These are phyloP conservation scores for Circaetus cinerascens DNA, from an alignment of 2,113 vertebrate species.

Conservation along the genomic window DNA sequence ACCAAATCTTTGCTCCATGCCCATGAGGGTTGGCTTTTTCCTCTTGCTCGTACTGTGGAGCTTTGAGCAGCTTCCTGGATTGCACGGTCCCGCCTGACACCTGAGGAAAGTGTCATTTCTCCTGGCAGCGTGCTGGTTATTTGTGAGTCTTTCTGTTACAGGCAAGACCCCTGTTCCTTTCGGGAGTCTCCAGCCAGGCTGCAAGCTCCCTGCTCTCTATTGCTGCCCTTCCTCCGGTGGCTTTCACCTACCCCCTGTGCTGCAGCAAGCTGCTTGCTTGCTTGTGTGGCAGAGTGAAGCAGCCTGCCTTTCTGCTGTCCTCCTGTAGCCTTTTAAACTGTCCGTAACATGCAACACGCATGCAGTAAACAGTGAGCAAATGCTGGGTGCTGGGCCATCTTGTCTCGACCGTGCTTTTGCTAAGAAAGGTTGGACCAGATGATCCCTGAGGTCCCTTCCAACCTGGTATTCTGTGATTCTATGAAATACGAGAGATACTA, in stretches of 20 bases:
- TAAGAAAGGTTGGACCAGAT: background rate
- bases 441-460: background rate
- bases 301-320: background rate
- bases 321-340: background rate
- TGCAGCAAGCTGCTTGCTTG: background rate
- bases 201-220: background rate
- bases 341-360: rapidly evolving
- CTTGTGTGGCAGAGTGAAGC: background rate
- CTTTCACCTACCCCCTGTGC: background rate
- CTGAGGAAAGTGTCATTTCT: background rate
- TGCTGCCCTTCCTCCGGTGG: background rate
- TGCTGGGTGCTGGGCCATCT: background rate
- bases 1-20: background rate
- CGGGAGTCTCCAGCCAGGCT: background rate
- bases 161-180: background rate
- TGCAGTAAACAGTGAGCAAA: background rate
- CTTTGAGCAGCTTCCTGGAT: background rate
- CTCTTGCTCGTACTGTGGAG: background rate
- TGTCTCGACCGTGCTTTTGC: background rate
- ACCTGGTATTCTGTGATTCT: background rate
- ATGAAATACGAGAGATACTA: background rate
- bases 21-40: rapidly evolving
- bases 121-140: background rate
- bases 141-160: background rate
- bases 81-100: background rate